These are phyloP conservation scores for Sciurus vulgaris DNA, from an alignment of 2,797 vertebrate genomes.

Conservation along the genomic window DNA sequence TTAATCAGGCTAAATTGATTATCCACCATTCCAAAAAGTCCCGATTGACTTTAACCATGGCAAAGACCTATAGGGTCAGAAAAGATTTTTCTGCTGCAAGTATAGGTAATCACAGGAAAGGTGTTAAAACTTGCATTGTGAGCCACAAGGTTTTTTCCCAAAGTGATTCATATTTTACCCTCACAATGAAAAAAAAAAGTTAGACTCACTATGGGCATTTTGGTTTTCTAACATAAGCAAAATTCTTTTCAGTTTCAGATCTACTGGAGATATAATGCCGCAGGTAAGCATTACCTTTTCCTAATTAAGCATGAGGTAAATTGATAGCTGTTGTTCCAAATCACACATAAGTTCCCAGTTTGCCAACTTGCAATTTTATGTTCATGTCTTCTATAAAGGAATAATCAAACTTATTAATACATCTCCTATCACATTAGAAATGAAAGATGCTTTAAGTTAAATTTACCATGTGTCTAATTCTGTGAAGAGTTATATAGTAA, in stretches of 20 bases:
- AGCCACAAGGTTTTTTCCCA: constrained; percentile 1
- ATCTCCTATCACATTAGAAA: constrained; percentile 5
- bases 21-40: constrained; percentile 78
- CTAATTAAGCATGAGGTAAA: constrained; percentile 54
- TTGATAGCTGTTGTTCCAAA: constrained; percentile 32
- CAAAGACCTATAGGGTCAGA: constrained; percentile 68
- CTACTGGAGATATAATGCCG: background rate
- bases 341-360: constrained; percentile 13
- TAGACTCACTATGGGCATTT: constrained; percentile 63
- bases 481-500: background rate
- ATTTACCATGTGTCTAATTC: constrained; percentile 22
- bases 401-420: background rate
- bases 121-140: constrained; percentile 53
- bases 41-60: constrained; percentile 56
- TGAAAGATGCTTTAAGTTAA: constrained; percentile 43
- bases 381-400: constrained; percentile 1
- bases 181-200: background rate
- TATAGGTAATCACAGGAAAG: constrained; percentile 60
- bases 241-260: constrained; percentile 56
- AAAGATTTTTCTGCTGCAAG: constrained; percentile 65
- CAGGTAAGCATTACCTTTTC: constrained; percentile 35
- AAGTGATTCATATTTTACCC: constrained; percentile 50
- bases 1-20: constrained; percentile 85
- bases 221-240: constrained; percentile 56
- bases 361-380: background rate